Evolutionary conservation across 2,113 vertebrate species (phyloP).

Genomic region (Calidris pugnax): DNA sequence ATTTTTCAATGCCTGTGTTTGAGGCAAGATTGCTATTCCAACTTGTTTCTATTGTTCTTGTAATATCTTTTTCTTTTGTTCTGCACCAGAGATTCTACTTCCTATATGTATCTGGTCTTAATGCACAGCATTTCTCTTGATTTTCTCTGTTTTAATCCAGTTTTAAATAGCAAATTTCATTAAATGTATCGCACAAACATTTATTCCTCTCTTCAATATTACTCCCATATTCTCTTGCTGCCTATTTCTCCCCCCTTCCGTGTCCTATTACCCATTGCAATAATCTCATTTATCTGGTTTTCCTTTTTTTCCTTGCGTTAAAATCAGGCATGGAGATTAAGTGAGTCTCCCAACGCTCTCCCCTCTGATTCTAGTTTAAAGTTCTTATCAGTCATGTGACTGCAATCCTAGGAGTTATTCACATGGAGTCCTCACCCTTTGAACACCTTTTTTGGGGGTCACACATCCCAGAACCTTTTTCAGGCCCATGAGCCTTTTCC

Average conservation of each 20-base stretch:
- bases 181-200: constrained; percentile 46
- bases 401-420: not conserved
- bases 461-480: not conserved
- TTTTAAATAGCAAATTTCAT: constrained; percentile 61
- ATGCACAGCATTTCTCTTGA: constrained; percentile 47
- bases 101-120: constrained; percentile 30
- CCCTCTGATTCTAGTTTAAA: not conserved
- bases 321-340: not conserved
- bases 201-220: constrained; percentile 38
- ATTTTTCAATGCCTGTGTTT: constrained; percentile 13
- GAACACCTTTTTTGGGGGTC: not conserved
- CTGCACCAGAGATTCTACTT: constrained; percentile 30
- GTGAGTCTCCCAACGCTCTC: not conserved
- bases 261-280: constrained; percentile 49
- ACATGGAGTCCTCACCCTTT: not conserved
- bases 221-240: constrained; percentile 49
- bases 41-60: constrained; percentile 12
- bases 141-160: constrained; percentile 62
- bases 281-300: constrained; percentile 41
- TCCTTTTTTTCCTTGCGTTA: not conserved
- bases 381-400: not conserved
- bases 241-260: constrained; percentile 36
- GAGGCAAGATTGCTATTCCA: constrained; percentile 12
- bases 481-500: not conserved
- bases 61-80: constrained; percentile 44